phyloP scores from a whole-genome alignment of 2,888 invertebrate genomes.

The Drepana falcataria region DNA sequence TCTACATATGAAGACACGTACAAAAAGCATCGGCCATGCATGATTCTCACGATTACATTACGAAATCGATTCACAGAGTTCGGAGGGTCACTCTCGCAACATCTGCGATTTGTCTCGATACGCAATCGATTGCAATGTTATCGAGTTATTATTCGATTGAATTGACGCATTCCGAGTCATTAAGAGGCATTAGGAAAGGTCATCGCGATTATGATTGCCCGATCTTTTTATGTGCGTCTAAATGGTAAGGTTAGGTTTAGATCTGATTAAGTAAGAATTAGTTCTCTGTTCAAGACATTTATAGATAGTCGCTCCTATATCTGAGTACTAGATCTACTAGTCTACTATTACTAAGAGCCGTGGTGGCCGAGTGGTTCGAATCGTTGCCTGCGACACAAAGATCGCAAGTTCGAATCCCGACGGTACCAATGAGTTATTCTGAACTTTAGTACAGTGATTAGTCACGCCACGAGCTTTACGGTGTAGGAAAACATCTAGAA shows the following conservation, averaged over 20 bases:
- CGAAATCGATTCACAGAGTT: conserved; percentile 34
- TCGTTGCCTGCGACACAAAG: too few species aligned
- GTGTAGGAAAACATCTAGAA: too few species aligned
- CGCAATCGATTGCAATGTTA: conserved; percentile 34
- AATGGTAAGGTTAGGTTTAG: conserved; percentile 1
- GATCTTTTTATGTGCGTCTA: conserved; percentile 8
- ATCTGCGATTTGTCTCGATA: conserved; percentile 31
- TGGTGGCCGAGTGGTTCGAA: too few species aligned
- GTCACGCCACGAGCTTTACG: too few species aligned
- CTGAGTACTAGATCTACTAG: too few species aligned
- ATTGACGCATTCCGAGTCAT: conserved; percentile 40
- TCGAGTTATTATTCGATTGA: conserved; percentile 27
- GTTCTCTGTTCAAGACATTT: not conserved
- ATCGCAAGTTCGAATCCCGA: too few species aligned
- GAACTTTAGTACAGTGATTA: too few species aligned
- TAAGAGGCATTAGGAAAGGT: conserved; percentile 43
- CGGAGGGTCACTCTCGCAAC: conserved; percentile 36
- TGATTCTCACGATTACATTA: conserved; percentile 36
- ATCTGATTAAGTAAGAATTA: not conserved
- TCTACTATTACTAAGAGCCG: too few species aligned
- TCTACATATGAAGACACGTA: conserved; percentile 6
- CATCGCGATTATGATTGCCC: conserved; percentile 31
- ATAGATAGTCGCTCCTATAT: too few species aligned
- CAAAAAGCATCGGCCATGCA: conserved; percentile 17
- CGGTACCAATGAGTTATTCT: too few species aligned